phyloP scores from a whole-genome alignment of 1,140 invertebrate species.

The Bicyclus anynana region DNA sequence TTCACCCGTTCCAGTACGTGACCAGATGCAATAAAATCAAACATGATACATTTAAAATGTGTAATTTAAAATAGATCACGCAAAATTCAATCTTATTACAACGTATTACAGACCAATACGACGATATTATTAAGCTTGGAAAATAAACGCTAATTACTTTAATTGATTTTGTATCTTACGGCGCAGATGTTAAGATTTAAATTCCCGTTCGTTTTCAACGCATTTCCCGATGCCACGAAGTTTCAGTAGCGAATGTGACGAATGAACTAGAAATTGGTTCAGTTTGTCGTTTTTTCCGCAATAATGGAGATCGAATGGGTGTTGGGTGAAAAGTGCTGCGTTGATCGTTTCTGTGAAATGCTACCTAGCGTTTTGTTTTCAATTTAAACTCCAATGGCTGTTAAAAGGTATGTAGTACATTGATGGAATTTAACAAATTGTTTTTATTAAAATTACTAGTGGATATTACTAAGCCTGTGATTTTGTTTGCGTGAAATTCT shows the following conservation, averaged over 20 bases:
- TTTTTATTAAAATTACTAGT: not conserved
- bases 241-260: conserved; percentile 26
- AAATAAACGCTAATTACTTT: conserved; percentile 1
- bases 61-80: not conserved
- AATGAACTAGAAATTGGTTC: conserved; percentile 27
- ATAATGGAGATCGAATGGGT: conserved; percentile 21
- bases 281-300: conserved; percentile 20
- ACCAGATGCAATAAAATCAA: conserved; percentile 27
- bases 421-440: not conserved
- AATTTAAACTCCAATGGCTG: conserved; percentile 7
- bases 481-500: too few relatives aligned
- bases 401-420: not conserved
- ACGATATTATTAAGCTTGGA: not conserved
- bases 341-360: conserved; percentile 12
- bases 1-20: conserved; percentile 26
- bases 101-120: not conserved
- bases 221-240: conserved; percentile 6
- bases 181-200: not conserved
- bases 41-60: conserved; percentile 7
- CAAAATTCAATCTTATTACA: conserved; percentile 9
- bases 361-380: conserved; percentile 5
- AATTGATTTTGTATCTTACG: conserved; percentile 7
- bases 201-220: not conserved
- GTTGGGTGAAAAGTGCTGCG: conserved; percentile 18
- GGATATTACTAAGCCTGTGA: too few relatives aligned